These are phyloP conservation scores for Allobates femoralis DNA, from an alignment of 2,797 vertebrate genomes.

Conservation along the genomic window DNA sequence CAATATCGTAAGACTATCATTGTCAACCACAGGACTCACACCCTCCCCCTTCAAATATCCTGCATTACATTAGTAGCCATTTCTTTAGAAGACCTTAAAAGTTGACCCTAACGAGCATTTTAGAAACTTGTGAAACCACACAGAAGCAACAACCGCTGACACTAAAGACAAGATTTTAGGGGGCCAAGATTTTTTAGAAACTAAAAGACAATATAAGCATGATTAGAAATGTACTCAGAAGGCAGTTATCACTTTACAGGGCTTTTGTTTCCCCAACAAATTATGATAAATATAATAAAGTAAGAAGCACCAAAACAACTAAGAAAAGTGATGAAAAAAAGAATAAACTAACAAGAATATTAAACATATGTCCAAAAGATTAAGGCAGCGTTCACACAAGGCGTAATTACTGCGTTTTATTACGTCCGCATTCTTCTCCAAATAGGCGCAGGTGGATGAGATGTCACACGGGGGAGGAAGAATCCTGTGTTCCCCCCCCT, in stretches of 20 bases:
- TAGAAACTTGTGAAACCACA: conserved; percentile 41
- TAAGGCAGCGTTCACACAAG: no score
- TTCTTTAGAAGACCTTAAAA: conserved; percentile 40
- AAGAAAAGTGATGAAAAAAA: background rate
- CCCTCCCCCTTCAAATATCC: conserved; percentile 40
- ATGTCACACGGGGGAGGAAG: no score
- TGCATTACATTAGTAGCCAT: conserved; percentile 54
- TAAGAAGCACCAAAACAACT: background rate
- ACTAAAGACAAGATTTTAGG: conserved; percentile 6
- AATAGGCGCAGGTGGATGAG: no score
- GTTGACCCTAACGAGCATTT: conserved; percentile 55
- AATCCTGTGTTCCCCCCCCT: no score
- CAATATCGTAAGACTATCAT: conserved; percentile 88
- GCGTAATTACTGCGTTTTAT: no score
- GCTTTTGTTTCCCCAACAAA: no score
- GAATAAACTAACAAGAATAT: background rate
- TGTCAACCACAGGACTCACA: conserved; percentile 79
- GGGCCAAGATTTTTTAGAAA: background rate
- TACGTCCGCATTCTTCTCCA: no score
- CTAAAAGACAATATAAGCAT: background rate
- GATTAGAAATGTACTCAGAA: background rate
- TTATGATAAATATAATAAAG: background rate
- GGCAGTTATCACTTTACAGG: background rate
- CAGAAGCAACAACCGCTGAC: conserved; percentile 5
- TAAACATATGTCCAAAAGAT: background rate